Percentiles rank a stretch among this genome's conserved stretches.
Evolutionary conservation across 2,113 vertebrate genomes (phyloP).

Genomic region (Periophthalmodon schlosseri): DNA sequence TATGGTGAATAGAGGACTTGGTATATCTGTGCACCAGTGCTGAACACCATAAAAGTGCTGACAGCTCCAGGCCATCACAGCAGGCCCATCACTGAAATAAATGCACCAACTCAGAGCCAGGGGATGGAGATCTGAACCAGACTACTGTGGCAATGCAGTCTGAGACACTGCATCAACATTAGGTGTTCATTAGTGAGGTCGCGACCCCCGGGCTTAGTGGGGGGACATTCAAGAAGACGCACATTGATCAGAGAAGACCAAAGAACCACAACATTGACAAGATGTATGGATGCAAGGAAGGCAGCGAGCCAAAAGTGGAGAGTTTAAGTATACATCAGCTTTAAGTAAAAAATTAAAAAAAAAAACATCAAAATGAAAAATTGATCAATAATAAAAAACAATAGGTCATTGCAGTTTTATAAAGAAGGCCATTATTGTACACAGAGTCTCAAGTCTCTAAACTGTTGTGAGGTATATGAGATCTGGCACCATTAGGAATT

Average conservation of each 20-base stretch:
- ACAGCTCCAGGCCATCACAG: conserved; percentile 22
- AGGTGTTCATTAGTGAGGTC: conserved; percentile 46
- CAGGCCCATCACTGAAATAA: conserved; percentile 28
- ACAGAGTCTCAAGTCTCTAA: conserved; percentile 11
- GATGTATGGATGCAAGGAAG: background rate
- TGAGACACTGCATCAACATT: conserved; percentile 35
- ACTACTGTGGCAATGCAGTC: conserved; percentile 23
- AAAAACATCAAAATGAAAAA: background rate
- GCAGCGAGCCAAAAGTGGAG: background rate
- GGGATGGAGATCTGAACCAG: conserved; percentile 7
- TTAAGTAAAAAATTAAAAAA: background rate
- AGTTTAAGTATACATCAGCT: background rate
- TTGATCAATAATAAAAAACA: background rate
- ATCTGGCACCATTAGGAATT: background rate
- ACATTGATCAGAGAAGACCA: conserved; percentile 16
- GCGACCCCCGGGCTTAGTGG: conserved; percentile 26
- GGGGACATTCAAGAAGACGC: conserved; percentile 19
- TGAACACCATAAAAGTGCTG: conserved; percentile 20
- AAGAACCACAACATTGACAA: conserved; percentile 1
- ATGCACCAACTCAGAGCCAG: conserved; percentile 32
- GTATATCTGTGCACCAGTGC: background rate
- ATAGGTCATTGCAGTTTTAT: background rate
- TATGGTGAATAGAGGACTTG: background rate
- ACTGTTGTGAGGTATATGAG: conserved; percentile 11
- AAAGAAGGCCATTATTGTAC: background rate